Base-by-base conservation (phyloP, 2,113 vertebrate genomes). In the Oceanites oceanicus region DNA sequence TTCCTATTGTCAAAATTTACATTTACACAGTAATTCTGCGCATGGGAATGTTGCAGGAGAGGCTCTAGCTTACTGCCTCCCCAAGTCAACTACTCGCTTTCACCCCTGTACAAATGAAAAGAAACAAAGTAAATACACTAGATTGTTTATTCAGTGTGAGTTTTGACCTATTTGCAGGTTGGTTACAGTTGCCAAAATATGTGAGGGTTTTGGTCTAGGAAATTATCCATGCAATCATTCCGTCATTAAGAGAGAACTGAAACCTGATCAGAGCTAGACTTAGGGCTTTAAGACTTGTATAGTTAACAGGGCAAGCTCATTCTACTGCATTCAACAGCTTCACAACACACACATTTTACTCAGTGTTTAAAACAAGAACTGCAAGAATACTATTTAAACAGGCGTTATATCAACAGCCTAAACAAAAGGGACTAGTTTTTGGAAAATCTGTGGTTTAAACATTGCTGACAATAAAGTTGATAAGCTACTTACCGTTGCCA, bases 401-500 rank as follows among this genome's bases (percentile, higher is more conserved):
- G 56, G 38, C 7, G 6, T 78, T 65, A 38, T 5, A 79, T 40
- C 44, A 77, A 47, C 67, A 93, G 45, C 22, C 15, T 55, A 78
- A 79, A 77, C 29, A 40, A 93, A 81, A 25, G 16, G 29, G 21
- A 71, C 16, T 42, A 34, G 15, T 42, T 90, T 90, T 87, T 70
- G 22, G 73, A 56, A 77, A 91, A 65, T 50, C 58, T 70, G 20
- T 47, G 6, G 32, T 77, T 85, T 26, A 83, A 86, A 84, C 40
- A 59, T 9, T 66, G 36, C 32, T 76, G 32, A 45, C 29, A 78
- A 47, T 74, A 79, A 89, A 86, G 63, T 3, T 62, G 21, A 34
- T 58, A 58, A 71, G 47, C 11, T 66, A 95, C 98, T 97, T 83
- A 98, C 98, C 77, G n/a, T 86, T 92, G 95, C 77, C 63, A 97